These are phyloP conservation scores for Coregonus ussuriensis DNA, from an alignment of 2,797 vertebrate species.

Conservation along the genomic window DNA sequence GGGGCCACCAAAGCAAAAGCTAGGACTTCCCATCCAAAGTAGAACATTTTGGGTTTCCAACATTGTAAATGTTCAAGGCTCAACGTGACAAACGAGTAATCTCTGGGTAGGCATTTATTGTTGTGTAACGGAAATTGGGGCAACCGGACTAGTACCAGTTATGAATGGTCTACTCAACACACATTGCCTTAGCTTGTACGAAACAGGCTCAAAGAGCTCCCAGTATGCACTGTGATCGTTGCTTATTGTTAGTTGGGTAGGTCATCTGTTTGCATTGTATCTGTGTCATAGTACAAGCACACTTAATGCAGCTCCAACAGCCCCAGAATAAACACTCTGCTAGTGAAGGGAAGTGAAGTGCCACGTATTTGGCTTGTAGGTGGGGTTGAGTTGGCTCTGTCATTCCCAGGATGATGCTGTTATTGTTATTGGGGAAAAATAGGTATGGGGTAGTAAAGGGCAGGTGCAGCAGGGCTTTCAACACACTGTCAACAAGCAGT, in stretches of 20 bases:
- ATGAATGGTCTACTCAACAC: too few relatives aligned
- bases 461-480: slow-evolving; percentile 33
- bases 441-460: slow-evolving; percentile 12
- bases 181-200: neutral
- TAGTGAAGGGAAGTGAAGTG: slow-evolving; percentile 21
- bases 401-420: slow-evolving; percentile 28
- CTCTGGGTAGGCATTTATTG: too few relatives aligned
- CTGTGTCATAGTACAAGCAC: slow-evolving; percentile 33
- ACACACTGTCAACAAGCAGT: slow-evolving; percentile 15
- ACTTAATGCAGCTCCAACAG: slow-evolving; percentile 23
- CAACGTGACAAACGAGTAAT: too few relatives aligned
- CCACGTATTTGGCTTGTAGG: slow-evolving; percentile 42
- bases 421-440: slow-evolving; percentile 31
- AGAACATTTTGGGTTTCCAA: too few relatives aligned
- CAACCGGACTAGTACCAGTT: too few relatives aligned
- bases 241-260: slow-evolving; percentile 28
- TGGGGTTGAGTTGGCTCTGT: slow-evolving; percentile 36
- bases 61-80: too few relatives aligned
- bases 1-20: too few relatives aligned
- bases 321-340: slow-evolving; percentile 48
- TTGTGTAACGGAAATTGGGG: too few relatives aligned
- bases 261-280: slow-evolving; percentile 55
- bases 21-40: too few relatives aligned
- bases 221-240: slow-evolving; percentile 15
- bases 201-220: neutral